Evolutionary conservation across 2,113 vertebrate genomes (phyloP).

Genomic region (Vulpes lagopus): DNA sequence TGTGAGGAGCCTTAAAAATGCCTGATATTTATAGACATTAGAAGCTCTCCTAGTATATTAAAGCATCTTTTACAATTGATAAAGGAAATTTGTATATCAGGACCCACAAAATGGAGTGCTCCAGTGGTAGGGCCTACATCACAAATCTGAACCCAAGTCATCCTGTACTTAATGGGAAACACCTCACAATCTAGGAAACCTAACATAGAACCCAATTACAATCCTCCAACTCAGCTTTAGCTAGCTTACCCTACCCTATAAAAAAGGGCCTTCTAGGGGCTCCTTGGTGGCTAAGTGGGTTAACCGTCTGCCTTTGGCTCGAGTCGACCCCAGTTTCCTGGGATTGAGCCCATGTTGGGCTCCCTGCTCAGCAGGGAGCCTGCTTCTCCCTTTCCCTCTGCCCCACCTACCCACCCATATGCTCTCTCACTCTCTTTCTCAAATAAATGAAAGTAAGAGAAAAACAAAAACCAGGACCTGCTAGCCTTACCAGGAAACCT

Average conservation of each 20-base stretch:
- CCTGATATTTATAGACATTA: background rate
- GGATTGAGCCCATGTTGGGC: background rate
- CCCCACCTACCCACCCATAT: background rate
- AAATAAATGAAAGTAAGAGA: background rate
- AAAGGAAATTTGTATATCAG: background rate
- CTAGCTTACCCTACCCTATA: background rate
- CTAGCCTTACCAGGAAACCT: background rate
- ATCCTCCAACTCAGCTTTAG: background rate
- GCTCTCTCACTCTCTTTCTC: background rate
- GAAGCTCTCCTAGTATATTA: slow-evolving; percentile 46
- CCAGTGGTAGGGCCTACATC: background rate
- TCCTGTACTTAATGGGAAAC: background rate
- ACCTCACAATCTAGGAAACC: background rate
- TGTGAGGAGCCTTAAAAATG: background rate
- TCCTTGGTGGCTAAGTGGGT: background rate
- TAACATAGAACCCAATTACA: background rate
- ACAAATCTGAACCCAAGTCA: background rate
- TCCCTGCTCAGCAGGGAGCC: background rate
- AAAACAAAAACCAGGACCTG: background rate
- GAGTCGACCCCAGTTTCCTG: background rate
- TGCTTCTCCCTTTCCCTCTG: background rate
- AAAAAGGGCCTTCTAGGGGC: background rate
- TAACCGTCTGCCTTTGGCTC: rapidly evolving
- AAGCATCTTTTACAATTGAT: slow-evolving; percentile 19
- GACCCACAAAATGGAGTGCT: background rate